Percentiles rank a stretch among this genome's conserved stretches.
Conservation (phyloP, 1,140 invertebrate genomes). For the Zaprionus camerounensis region DNA sequence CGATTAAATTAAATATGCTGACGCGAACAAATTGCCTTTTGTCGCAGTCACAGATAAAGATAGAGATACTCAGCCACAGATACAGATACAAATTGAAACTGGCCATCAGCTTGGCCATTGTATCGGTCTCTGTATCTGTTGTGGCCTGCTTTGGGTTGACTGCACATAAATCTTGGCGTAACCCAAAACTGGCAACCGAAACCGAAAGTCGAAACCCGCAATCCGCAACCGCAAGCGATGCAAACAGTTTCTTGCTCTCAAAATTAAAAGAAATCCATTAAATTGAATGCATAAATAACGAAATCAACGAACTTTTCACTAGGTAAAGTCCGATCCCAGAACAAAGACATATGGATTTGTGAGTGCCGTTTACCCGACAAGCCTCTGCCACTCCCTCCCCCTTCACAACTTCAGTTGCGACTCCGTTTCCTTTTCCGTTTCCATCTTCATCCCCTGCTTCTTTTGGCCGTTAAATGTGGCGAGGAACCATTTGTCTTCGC, state of each 20-base stretch:
- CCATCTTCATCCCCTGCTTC: not conserved
- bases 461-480: not conserved
- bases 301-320: constrained; percentile 16
- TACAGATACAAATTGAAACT: constrained; percentile 35
- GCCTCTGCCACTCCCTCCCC: not conserved
- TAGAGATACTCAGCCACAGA: not conserved
- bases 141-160: constrained; percentile 25
- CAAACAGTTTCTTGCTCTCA: constrained; percentile 8
- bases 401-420: not conserved
- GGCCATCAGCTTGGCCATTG: constrained; percentile 26
- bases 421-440: not conserved
- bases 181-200: constrained; percentile 5
- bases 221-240: constrained; percentile 10
- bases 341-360: constrained; percentile 7
- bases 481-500: constrained; percentile 1
- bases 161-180: constrained; percentile 44
- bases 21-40: constrained; percentile 25
- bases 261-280: constrained; percentile 46
- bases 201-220: not conserved
- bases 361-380: not conserved
- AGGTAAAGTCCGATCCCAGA: not conserved
- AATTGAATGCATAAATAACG: constrained; percentile 43
- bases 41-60: not conserved
- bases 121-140: not conserved
- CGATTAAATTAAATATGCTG: constrained; percentile 57